Evolutionary conservation across 1,140 invertebrate species (phyloP).

Genomic region (Lethrus apterus): DNA sequence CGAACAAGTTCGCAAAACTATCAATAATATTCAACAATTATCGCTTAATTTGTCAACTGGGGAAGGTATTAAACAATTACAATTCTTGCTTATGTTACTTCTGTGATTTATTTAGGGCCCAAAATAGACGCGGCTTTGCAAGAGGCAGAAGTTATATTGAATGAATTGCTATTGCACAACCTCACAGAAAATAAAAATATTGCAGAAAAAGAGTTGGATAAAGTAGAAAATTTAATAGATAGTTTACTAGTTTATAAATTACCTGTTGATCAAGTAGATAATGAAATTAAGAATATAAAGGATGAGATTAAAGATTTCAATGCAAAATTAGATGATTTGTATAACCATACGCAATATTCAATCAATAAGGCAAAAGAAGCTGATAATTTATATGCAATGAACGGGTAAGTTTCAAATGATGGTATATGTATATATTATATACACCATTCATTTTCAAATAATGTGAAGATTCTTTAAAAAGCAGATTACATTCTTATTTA

Average conservation of each 20-base stretch:
- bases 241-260: constrained; percentile 58
- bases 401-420: constrained; percentile 47
- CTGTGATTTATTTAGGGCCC: constrained; percentile 42
- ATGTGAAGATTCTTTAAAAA: too few relatives aligned
- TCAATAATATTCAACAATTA: constrained; percentile 52
- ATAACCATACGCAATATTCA: constrained; percentile 56
- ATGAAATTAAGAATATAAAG: constrained; percentile 46
- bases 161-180: constrained; percentile 54
- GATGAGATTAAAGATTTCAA: constrained; percentile 54
- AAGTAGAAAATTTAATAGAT: constrained; percentile 56
- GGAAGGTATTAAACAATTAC: constrained; percentile 7
- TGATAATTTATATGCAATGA: constrained; percentile 52
- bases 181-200: constrained; percentile 43
- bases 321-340: constrained; percentile 64
- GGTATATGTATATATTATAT: too few relatives aligned
- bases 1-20: constrained; percentile 47
- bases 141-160: constrained; percentile 63
- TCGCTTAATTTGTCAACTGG: constrained; percentile 5
- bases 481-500: too few relatives aligned
- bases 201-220: constrained; percentile 51
- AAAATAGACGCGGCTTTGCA: constrained; percentile 69
- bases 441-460: too few relatives aligned
- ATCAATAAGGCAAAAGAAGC: constrained; percentile 54
- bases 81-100: constrained; percentile 4
- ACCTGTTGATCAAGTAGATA: constrained; percentile 56